Percentiles rank a stretch among this genome's conserved stretches.
phyloP scores from a whole-genome alignment of 2,888 invertebrate genomes.

The Cerastis rubricosa region DNA sequence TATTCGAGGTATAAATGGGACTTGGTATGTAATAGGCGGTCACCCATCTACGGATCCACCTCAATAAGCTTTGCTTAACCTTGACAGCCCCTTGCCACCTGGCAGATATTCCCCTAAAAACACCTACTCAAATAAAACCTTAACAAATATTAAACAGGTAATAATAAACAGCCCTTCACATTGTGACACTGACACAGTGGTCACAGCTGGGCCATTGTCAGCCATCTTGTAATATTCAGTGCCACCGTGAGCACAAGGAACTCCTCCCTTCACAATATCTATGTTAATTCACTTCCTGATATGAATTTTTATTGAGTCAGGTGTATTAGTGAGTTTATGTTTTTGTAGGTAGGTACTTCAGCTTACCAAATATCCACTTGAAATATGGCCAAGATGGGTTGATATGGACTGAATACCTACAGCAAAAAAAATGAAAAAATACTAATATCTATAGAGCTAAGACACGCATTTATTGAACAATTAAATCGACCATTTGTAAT shows the following conservation, averaged over 20 bases:
- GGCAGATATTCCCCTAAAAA: background rate
- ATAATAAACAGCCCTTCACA: background rate
- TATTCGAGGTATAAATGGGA: background rate
- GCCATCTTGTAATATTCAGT: slow-evolving; percentile 22
- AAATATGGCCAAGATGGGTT: background rate
- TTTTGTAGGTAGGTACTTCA: background rate
- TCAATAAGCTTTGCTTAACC: background rate
- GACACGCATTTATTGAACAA: too few species aligned
- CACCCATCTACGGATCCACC: background rate
- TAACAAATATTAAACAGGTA: background rate
- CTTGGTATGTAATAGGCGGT: background rate
- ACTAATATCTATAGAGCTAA: background rate
- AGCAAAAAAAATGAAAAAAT: background rate
- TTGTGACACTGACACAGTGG: background rate
- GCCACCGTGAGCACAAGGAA: background rate
- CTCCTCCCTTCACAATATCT: slow-evolving; percentile 12
- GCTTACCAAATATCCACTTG: background rate
- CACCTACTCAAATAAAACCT: background rate
- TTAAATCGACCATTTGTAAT: too few species aligned
- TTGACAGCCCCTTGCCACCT: background rate
- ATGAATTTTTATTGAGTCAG: slow-evolving; percentile 41
- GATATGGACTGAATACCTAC: background rate
- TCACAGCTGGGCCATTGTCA: background rate
- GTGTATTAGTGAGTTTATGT: slow-evolving; percentile 4
- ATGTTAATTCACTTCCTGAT: slow-evolving; percentile 44